Percentiles rank a stretch among this genome's conserved stretches.
Conservation (phyloP, 2,888 invertebrate species). For the Apamea epomidion region DNA sequence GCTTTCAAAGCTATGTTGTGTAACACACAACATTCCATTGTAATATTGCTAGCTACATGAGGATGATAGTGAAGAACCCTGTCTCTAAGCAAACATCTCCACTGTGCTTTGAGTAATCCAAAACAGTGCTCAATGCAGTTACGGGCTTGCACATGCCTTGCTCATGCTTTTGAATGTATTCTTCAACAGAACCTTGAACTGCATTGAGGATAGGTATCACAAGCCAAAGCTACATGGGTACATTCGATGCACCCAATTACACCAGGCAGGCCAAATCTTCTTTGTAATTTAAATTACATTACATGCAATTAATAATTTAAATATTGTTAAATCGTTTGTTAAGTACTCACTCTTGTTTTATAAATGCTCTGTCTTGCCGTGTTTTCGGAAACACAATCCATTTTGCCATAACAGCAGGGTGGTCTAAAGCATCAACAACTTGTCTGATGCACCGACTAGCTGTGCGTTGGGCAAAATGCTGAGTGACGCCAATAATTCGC, state of each 20-base stretch:
- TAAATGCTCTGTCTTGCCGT: conserved; percentile 1
- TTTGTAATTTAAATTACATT: neutral
- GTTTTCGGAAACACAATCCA: conserved; percentile 9
- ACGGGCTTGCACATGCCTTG: conserved; percentile 10
- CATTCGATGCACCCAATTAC: conserved; percentile 10
- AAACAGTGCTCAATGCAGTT: conserved; percentile 15
- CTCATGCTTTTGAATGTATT: neutral
- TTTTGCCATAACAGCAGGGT: neutral
- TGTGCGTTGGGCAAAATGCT: neutral
- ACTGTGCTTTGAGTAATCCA: conserved; percentile 8
- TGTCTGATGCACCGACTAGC: conserved; percentile 7
- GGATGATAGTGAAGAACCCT: conserved; percentile 15
- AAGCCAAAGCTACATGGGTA: conserved; percentile 6
- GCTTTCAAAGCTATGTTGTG: conserved; percentile 12
- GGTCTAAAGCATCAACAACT: neutral
- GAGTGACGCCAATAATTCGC: neutral
- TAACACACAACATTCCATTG: conserved; percentile 7
- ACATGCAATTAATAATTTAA: no score
- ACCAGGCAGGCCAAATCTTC: conserved; percentile 3
- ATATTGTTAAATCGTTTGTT: neutral
- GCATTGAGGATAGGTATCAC: neutral
- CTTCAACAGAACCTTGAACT: neutral
- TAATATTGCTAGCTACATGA: conserved; percentile 6
- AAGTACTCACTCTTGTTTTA: conserved; percentile 12
- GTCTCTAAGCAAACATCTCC: conserved; percentile 8